Base-by-base conservation (phyloP, 2,113 vertebrate genomes). In the Alces alces region DNA sequence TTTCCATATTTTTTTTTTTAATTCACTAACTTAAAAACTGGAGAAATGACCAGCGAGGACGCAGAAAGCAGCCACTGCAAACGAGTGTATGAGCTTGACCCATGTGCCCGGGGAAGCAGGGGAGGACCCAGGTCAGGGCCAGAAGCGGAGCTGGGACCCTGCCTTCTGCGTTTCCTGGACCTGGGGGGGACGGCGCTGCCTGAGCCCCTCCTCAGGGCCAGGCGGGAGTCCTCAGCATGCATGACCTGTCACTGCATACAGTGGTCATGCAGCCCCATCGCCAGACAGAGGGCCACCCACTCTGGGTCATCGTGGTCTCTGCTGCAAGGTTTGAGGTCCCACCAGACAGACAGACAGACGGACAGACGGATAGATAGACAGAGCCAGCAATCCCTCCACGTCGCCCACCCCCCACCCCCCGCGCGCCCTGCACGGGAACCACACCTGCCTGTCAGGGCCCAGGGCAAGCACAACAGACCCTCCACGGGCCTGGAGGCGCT, bases 381-480 rank as follows among this genome's bases (percentile, higher is more conserved):
- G 45, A 45, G 78, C 28, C 78, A 33, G 45, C 78, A 52, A 52
- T 11, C 36, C 70, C 23, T 97, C 97, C 17, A 96, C 1, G 47
- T 45, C 92, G 10, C 21, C 89, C 0, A 55, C 91, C 21, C n/a
- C 66, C 19, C 0, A 3, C 33, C 33, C 8, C 1, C 73, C 25
- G 25, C 92, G 91, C 86, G 39, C 92, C 36, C 36, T 11, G 11
- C 23, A 0, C 96, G 94, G 97, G 91, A 98, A 97, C 98, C 98
- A 98, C 99, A 98, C 99, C 98, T 98, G 98, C 98, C 98, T 99
- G 99, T 99, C 99, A 99, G 99, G 95, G 96, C 99, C 99, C 97
- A 94, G 97, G 92, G 98, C 98, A 99, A 99, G 98, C 99, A 98
- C 91, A 99, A 99, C 99, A 99, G 99, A 98, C 99, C 98, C 98